A percentile compares a stretch with the other conserved stretches of the same genome.
Conservation (phyloP, 1,140 invertebrate genomes). For the silkworm (Bombyx mori) region ASM3026992v2 NC_085107.1:8931001-8931500, state of each 20-base stretch:
- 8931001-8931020: constrained; percentile 22
- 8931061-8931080: neutral
- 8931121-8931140: constrained; percentile 15
- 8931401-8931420: constrained; percentile 37
- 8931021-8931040: constrained; percentile 24
- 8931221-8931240: constrained; percentile 34
- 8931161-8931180: neutral
- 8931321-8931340: too few species aligned
- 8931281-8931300: neutral
- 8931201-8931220: constrained; percentile 14
- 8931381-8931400: constrained; percentile 28
- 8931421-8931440: constrained; percentile 15
- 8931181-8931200: constrained; percentile 2
- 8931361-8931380: neutral
- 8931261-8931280: neutral
- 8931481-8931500: constrained; percentile 3
- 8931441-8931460: constrained; percentile 10
- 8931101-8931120: constrained; percentile 18
- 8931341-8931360: neutral
- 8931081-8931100: too few species aligned
- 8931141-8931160: constrained; percentile 36
- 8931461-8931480: constrained; percentile 16
- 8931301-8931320: neutral
- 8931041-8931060: constrained; percentile 8
- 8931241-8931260: constrained; percentile 35